Evolutionary conservation across 2,797 vertebrate genomes (phyloP).

Genomic region (Brachymystax lenok): DNA sequence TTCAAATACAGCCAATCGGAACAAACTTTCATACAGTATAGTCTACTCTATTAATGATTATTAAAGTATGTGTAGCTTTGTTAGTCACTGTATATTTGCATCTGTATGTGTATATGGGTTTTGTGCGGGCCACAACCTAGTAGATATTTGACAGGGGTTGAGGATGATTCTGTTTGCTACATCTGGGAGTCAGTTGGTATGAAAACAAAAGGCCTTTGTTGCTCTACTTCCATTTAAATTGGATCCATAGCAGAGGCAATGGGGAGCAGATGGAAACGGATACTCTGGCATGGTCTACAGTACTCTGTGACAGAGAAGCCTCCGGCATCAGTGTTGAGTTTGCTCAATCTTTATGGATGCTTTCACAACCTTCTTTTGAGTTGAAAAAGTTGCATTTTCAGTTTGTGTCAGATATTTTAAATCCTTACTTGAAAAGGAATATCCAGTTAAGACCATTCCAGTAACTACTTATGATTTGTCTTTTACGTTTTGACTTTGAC

Average conservation of each 20-base stretch:
- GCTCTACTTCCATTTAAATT: constrained; percentile 50
- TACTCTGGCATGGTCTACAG: constrained; percentile 15
- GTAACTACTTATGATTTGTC: too few relatives aligned
- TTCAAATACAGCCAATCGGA: background rate
- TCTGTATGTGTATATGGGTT: background rate
- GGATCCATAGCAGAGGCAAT: constrained; percentile 60
- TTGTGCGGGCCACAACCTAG: constrained; percentile 5
- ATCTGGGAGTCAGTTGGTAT: constrained; percentile 18
- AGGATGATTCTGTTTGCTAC: constrained; percentile 24
- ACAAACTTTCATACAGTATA: background rate
- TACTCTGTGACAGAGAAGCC: background rate
- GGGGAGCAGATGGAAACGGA: constrained; percentile 58
- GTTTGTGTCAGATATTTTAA: too few relatives aligned
- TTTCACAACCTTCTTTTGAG: background rate
- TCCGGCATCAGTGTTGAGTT: background rate
- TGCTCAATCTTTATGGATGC: background rate
- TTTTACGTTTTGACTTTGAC: too few relatives aligned
- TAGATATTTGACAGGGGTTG: constrained; percentile 31
- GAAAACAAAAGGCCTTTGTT: constrained; percentile 45
- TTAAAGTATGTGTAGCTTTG: background rate
- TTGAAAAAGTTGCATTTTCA: background rate
- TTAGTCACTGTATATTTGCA: background rate
- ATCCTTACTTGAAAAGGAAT: too few relatives aligned
- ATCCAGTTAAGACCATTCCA: too few relatives aligned
- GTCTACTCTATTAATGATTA: background rate